Conservation (phyloP, 2,113 vertebrate species). For the Phyllostomus discolor region DNA sequence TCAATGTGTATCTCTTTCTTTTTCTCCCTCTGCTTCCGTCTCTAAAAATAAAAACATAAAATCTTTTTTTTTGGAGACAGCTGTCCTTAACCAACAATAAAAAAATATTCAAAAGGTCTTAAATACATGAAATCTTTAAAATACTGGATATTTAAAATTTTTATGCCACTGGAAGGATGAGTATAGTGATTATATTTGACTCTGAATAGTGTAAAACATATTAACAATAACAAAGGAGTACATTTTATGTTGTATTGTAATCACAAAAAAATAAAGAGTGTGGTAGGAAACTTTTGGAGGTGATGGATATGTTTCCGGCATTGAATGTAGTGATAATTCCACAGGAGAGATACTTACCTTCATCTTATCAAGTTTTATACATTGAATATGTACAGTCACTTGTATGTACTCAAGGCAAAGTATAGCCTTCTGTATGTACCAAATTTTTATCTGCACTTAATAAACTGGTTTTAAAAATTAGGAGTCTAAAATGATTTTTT, state of each 20-base stretch:
- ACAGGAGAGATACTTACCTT: not conserved
- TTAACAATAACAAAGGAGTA: not conserved
- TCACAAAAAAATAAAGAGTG: not conserved
- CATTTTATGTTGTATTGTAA: not conserved
- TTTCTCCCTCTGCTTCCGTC: too few relatives aligned
- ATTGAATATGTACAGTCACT: not conserved
- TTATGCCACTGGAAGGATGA: not conserved
- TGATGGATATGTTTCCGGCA: not conserved
- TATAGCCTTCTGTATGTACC: not conserved
- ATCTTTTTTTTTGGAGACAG: too few relatives aligned
- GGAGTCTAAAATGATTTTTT: not conserved
- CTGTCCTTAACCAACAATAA: too few relatives aligned
- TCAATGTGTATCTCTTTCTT: too few relatives aligned
- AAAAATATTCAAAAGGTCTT: too few relatives aligned
- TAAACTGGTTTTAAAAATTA: not conserved
- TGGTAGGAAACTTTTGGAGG: not conserved
- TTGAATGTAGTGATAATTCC: not conserved
- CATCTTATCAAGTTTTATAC: not conserved
- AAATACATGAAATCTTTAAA: not conserved
- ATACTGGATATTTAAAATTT: not conserved
- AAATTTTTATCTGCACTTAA: not conserved
- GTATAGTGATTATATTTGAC: not conserved
- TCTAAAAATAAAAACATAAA: too few relatives aligned
- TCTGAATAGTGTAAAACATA: not conserved
- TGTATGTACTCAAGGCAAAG: not conserved